Percentiles rank a stretch among this genome's conserved stretches.
These are phyloP conservation scores for Antennarius striatus DNA, from an alignment of 2,113 vertebrate genomes.

Conservation along the genomic window DNA sequence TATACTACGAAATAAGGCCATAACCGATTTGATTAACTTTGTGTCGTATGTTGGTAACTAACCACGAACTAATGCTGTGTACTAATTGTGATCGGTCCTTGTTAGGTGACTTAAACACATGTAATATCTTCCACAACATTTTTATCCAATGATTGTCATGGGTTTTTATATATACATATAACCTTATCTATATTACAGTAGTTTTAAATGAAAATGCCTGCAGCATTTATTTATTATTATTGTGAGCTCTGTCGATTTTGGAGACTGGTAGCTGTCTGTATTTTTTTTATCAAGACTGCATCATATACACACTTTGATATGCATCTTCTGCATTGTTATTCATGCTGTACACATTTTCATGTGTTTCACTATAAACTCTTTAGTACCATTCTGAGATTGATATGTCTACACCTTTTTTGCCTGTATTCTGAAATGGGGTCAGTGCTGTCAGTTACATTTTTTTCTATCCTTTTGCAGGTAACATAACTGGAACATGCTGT, in stretches of 20 bases:
- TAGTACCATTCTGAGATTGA: too few relatives aligned
- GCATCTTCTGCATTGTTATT: too few relatives aligned
- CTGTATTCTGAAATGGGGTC: not conserved
- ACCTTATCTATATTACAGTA: too few relatives aligned
- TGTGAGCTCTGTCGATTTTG: too few relatives aligned
- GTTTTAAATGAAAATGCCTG: too few relatives aligned
- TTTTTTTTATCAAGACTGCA: too few relatives aligned
- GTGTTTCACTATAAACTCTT: too few relatives aligned
- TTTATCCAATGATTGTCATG: not conserved
- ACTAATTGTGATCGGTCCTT: conserved; percentile 47
- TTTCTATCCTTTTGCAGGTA: conserved; percentile 60
- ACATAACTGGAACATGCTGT: conserved; percentile 77
- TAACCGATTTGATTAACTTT: conserved; percentile 45
- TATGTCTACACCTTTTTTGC: not conserved
- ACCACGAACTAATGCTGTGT: conserved; percentile 29
- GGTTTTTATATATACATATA: not conserved
- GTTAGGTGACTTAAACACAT: conserved; percentile 10
- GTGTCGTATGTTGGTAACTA: conserved; percentile 50
- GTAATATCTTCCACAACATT: not conserved
- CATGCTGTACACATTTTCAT: too few relatives aligned
- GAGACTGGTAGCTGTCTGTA: too few relatives aligned
- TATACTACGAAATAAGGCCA: not conserved
- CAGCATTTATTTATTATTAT: too few relatives aligned
- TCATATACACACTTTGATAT: too few relatives aligned
- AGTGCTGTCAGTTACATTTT: not conserved